Percentiles rank a stretch among this genome's conserved stretches.
Evolutionary conservation across 2,113 vertebrate genomes (phyloP).

Genomic region (Entosphenus tridentatus): DNA sequence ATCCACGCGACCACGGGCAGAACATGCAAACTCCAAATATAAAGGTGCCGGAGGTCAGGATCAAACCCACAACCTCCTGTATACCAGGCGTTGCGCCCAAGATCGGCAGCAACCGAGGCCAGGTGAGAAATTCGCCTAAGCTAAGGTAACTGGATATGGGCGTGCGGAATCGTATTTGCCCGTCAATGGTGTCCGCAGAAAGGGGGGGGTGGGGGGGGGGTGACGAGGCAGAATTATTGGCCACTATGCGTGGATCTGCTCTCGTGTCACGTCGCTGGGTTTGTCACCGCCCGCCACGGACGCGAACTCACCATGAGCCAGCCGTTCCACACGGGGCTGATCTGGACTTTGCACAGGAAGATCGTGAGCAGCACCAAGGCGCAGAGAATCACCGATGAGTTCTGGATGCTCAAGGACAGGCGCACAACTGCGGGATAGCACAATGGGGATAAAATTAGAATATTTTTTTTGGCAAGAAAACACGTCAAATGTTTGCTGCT

Average conservation of each 20-base stretch:
- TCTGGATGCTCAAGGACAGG: constrained; percentile 31
- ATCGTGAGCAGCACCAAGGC: constrained; percentile 28
- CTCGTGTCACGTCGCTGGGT: neutral
- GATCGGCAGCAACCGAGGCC: too few relatives aligned
- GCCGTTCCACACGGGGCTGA: constrained; percentile 22
- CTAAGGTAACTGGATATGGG: neutral
- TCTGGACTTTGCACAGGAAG: constrained; percentile 30
- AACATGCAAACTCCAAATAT: too few relatives aligned
- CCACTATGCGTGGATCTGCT: too few relatives aligned
- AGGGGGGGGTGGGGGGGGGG: neutral
- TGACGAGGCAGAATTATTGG: too few relatives aligned
- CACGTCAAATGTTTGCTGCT: too few relatives aligned
- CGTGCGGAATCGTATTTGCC: neutral
- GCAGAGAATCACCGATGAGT: constrained; percentile 27
- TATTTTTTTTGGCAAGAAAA: neutral
- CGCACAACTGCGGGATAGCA: constrained; percentile 23
- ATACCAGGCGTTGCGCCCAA: too few relatives aligned
- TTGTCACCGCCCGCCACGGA: neutral
- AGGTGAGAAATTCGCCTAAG: neutral
- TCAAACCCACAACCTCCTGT: too few relatives aligned
- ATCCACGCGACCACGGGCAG: too few relatives aligned
- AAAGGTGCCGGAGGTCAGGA: too few relatives aligned
- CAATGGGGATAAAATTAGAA: constrained; percentile 1
- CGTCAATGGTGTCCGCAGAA: neutral
- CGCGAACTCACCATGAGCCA: constrained; percentile 30